Conservation (phyloP, 2,888 invertebrate species). For the Acanthosepion lycidas region DNA sequence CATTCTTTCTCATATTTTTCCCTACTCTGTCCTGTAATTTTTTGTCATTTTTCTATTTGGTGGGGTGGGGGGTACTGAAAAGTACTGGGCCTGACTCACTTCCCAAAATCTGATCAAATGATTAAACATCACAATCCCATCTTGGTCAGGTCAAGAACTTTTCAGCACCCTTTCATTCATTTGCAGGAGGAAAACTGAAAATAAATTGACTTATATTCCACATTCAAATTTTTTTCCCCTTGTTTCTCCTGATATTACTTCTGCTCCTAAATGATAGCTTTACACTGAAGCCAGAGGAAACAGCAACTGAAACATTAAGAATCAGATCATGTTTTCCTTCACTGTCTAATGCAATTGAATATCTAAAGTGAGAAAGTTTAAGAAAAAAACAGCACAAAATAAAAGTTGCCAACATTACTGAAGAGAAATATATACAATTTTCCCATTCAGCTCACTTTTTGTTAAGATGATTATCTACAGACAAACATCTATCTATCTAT, state of each 20-base stretch:
- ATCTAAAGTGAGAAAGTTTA: neutral
- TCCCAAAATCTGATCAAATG: too few relatives aligned
- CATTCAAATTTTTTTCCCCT: neutral
- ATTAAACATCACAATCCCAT: too few relatives aligned
- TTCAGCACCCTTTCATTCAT: too few relatives aligned
- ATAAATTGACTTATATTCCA: neutral
- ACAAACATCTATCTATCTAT: neutral
- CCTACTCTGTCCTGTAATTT: neutral
- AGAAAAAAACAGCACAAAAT: neutral
- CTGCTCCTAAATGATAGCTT: slow-evolving; percentile 6
- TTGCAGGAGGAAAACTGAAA: neutral
- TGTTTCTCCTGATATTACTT: neutral
- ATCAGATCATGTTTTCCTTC: neutral
- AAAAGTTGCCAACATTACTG: neutral
- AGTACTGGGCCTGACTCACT: too few relatives aligned
- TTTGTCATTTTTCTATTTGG: neutral
- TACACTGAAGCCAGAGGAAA: slow-evolving; percentile 2
- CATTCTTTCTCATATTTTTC: neutral
- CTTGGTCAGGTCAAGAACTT: too few relatives aligned
- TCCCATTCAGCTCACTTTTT: neutral
- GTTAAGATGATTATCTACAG: neutral
- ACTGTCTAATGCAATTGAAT: neutral
- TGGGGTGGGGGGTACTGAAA: neutral
- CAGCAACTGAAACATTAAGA: neutral
- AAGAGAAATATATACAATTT: neutral